A percentile compares a stretch with the other conserved stretches of the same genome.
Conservation (phyloP, 2,888 invertebrate species). For the Campopleginae sp. region DNA sequence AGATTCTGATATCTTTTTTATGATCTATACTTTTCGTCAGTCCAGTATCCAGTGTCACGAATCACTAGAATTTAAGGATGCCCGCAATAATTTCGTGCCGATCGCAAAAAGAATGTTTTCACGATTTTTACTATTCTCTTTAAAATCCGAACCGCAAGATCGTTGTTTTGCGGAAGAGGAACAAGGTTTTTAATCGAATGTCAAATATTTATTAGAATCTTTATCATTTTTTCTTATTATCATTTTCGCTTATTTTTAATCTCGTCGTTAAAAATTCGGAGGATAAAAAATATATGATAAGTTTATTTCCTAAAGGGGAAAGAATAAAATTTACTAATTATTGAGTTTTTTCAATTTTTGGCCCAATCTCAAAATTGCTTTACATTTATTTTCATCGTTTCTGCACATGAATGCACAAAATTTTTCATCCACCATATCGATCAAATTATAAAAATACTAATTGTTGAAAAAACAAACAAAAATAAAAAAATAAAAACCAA, state of each 20-base stretch:
- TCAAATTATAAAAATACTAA: not conserved
- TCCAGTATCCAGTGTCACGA: slow-evolving; percentile 73
- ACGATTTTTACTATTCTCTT: not conserved
- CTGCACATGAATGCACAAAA: not conserved
- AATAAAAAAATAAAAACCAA: not conserved
- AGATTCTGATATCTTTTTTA: slow-evolving; percentile 73
- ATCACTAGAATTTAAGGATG: slow-evolving; percentile 66
- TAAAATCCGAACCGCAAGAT: not conserved
- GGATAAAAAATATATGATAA: not conserved
- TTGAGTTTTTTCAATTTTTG: not conserved
- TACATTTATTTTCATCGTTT: not conserved
- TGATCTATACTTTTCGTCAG: slow-evolving; percentile 67
- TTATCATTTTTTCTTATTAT: not conserved
- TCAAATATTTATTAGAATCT: not conserved
- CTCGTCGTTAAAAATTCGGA: not conserved
- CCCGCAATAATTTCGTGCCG: slow-evolving; percentile 62
- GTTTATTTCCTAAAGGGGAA: not conserved
- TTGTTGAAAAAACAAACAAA: not conserved
- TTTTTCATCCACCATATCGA: not conserved
- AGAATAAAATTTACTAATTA: not conserved
- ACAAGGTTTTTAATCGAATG: not conserved
- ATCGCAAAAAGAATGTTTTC: slow-evolving; percentile 17
- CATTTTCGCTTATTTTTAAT: not conserved
- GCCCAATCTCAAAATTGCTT: not conserved
- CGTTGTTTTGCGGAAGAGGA: not conserved